Base-by-base conservation (phyloP, 1,140 invertebrate species). In the Bradysia coprophila region DNA sequence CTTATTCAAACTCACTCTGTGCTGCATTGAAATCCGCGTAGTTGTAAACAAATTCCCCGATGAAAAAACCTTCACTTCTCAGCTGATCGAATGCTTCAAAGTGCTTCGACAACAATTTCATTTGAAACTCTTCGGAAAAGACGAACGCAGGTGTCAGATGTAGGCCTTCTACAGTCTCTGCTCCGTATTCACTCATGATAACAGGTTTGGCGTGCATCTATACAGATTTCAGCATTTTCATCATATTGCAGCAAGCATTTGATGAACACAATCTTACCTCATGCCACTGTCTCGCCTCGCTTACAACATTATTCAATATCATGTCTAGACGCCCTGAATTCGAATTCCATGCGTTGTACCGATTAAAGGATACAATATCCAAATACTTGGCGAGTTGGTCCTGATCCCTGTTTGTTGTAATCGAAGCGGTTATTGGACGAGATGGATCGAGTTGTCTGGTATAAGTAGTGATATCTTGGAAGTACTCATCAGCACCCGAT, bases 1-100 rank as follows among this genome's bases (percentile, higher is more conserved):
- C n/a, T n/a, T n/a, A n/a, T 42, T 15, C 23, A 38, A 41, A 54
- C 56, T 65, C 63, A n/a, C n/a, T n/a, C n/a, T n/a, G n/a, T n/a
- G n/a, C 75, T 22, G 81, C 84, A 49, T 78, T 77, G 49, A 85
- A 87, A 54, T 87, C 83, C 2, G 82, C 93, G 66, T 97, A 97
- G 59, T 96, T 97, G 94, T 94, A 98, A 34, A 97, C 87, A 66
- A 95, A 92, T 68, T 97, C 93, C 6, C 93, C 93, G 38, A 90
- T 76, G 47, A 97, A 89, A 61, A 81, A 91, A 6, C 78, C 76
- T 49, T 75, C 64, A 2, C 61, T 58, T 43, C 85, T 69, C n/a
- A 95, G 56, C 22, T 60, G 57, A 62, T 97, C 92, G 57, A 97
- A 96, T 0, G 86, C 88, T 55, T 80, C 73, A 52, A 95, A 94